A percentile compares a stretch with the other conserved stretches of the same genome.
Evolutionary conservation across 2,113 vertebrate species (phyloP).

Genomic region (Indicator indicator): DNA sequence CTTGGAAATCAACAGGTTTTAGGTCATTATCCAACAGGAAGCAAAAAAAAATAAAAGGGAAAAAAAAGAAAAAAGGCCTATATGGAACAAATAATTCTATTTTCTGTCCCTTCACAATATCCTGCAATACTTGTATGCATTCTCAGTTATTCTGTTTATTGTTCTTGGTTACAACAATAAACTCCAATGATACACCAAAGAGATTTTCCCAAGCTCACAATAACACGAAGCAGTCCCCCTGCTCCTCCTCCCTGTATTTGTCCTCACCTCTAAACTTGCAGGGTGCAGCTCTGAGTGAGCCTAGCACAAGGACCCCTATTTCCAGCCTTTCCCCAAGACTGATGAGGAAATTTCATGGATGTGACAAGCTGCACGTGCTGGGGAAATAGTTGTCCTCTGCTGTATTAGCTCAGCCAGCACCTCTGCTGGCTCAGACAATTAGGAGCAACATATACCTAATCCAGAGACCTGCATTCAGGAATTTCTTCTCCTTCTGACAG

Average conservation of each 20-base stretch:
- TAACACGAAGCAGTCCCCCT: background rate
- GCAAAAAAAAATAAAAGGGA: background rate
- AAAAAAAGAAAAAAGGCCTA: background rate
- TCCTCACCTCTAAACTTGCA: background rate
- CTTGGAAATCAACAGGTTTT: background rate
- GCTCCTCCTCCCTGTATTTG: background rate
- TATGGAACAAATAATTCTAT: background rate
- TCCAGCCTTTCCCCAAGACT: background rate
- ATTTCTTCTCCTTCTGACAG: background rate
- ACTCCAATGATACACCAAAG: constrained; percentile 11
- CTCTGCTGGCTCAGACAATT: background rate
- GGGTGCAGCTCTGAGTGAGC: background rate
- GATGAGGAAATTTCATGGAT: background rate
- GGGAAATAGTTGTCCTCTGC: background rate
- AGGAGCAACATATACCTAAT: background rate
- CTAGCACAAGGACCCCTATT: background rate
- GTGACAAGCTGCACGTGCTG: background rate
- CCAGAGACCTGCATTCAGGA: background rate
- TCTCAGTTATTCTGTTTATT: constrained; percentile 29
- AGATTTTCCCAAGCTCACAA: background rate
- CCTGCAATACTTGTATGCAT: constrained; percentile 18
- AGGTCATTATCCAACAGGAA: background rate
- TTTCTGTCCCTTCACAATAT: constrained; percentile 1
- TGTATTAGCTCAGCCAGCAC: background rate
- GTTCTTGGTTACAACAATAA: constrained; percentile 27